A percentile compares a stretch with the other conserved stretches of the same genome.
phyloP scores from a whole-genome alignment of 1,140 invertebrate genomes.

The Bombus terrestris region DNA sequence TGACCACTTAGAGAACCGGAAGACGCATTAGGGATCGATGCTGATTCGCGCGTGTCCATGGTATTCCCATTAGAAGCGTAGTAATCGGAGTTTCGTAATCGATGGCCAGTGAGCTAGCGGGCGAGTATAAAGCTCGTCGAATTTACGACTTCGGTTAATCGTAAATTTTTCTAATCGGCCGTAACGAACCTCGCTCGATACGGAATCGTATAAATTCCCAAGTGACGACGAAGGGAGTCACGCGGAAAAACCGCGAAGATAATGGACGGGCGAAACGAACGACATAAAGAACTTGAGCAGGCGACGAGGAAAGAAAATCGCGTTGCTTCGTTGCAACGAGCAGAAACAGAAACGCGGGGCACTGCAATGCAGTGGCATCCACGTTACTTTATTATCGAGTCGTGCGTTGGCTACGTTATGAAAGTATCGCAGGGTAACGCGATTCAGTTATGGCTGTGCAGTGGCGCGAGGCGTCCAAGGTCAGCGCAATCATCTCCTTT shows the following conservation, averaged over 20 bases:
- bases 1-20: conserved; percentile 4
- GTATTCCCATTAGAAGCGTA: conserved; percentile 4
- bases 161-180: conserved; percentile 57
- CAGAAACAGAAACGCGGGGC: conserved; percentile 56
- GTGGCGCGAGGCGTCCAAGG: conserved; percentile 68
- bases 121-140: conserved; percentile 24
- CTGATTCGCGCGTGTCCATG: not conserved
- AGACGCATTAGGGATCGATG: not conserved
- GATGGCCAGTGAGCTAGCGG: conserved; percentile 1
- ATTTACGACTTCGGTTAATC: conserved; percentile 42
- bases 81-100: conserved; percentile 31
- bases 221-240: conserved; percentile 4
- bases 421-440: conserved; percentile 64
- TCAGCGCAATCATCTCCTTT: conserved; percentile 70
- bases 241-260: conserved; percentile 19
- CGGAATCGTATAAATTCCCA: conserved; percentile 35
- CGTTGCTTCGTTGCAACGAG: not conserved
- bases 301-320: conserved; percentile 27
- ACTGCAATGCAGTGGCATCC: conserved; percentile 82
- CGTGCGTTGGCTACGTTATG: conserved; percentile 45
- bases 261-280: conserved; percentile 36
- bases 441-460: conserved; percentile 62
- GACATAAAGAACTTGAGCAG: not conserved
- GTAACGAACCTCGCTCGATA: conserved; percentile 33
- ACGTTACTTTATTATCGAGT: conserved; percentile 64